phyloP scores from a whole-genome alignment of 2,113 vertebrate species.

The Corythornis cristatus region DNA sequence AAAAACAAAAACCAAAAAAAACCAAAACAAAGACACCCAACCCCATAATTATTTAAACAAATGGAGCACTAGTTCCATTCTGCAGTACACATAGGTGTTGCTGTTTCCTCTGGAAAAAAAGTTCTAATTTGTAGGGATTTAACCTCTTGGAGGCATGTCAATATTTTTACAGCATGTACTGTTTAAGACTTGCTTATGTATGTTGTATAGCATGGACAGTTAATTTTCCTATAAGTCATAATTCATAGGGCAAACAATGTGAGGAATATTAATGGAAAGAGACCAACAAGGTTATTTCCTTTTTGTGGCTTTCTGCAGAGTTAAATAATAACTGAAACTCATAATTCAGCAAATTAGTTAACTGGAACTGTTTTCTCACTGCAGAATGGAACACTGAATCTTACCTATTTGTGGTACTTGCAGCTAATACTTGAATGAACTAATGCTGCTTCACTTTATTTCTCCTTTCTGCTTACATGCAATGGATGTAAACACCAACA shows the following conservation, averaged over 20 bases:
- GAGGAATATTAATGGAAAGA: constrained; percentile 50
- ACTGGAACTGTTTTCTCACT: constrained; percentile 17
- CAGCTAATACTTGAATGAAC: background rate
- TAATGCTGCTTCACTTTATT: background rate
- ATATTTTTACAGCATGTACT: constrained; percentile 46
- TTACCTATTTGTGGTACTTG: background rate
- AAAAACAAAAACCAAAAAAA: background rate
- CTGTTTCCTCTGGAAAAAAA: constrained; percentile 54
- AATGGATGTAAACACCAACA: background rate
- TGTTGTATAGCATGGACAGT: constrained; percentile 24
- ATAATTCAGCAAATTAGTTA: constrained; percentile 55
- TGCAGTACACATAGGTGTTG: constrained; percentile 29
- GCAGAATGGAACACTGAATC: background rate
- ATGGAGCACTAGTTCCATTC: background rate
- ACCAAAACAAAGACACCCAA: too few relatives aligned
- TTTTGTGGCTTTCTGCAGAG: constrained; percentile 43
- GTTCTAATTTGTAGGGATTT: constrained; percentile 9
- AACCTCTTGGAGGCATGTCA: constrained; percentile 36
- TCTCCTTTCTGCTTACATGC: background rate
- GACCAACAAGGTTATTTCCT: constrained; percentile 55
- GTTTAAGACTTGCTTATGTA: constrained; percentile 10
- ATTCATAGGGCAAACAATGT: constrained; percentile 58
- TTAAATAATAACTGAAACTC: constrained; percentile 54
- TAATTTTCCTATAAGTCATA: constrained; percentile 62
- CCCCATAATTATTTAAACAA: background rate